Evolutionary conservation across 2,797 vertebrate species (phyloP), one percentile per base, ranked within the genome.

Genomic region (Synanceia verrucosa): DNA sequence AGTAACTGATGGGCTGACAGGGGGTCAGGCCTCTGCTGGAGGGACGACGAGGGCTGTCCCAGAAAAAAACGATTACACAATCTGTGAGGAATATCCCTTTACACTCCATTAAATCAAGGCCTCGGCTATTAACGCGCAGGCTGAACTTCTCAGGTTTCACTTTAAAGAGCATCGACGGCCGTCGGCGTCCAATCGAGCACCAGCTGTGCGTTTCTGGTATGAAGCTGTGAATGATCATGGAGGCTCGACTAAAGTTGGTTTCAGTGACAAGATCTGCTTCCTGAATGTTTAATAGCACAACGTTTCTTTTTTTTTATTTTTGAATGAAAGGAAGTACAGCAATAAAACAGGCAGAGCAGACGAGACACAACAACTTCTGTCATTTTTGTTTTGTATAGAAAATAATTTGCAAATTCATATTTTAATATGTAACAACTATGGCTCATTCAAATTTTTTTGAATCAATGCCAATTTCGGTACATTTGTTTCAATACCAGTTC

Each of bases 31-130:
- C 34, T n/a, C 73, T 26, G 60, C 63, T n/a, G 28, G 39, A 73
- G 72, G 65, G 73, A 43, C 57, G 46, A 55, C 3, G 12, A 60
- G 53, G 61, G 44, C 60, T 61, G 80, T 57, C 80, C 78, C 79
- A 79, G 78, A 91, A 81, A 83, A n/a, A 78, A 67, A 61, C 65
- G 51, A 81, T 89, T 84, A 82, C 86, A 89, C 86, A 84, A 90
- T 76, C 41, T 64, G 66, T 12, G 23, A 71, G 66, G 65, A 74
- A 78, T 70, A 87, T 90, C 88, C 63, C 68, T 89, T 89, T 85
- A 85, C 79, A 73, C 61, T 23, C 55, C 73, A 84, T 82, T 86
- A 90, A 84, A 85, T 65, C 47, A 21, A 70, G 79, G 64, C 39
- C 70, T 73, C 61, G 29, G 24, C 80, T 75, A 59, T 82, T 76